A percentile compares a stretch with the other conserved stretches of the same genome.
Conservation (phyloP, 1,140 invertebrate genomes). For the Drosophila truncata region DNA sequence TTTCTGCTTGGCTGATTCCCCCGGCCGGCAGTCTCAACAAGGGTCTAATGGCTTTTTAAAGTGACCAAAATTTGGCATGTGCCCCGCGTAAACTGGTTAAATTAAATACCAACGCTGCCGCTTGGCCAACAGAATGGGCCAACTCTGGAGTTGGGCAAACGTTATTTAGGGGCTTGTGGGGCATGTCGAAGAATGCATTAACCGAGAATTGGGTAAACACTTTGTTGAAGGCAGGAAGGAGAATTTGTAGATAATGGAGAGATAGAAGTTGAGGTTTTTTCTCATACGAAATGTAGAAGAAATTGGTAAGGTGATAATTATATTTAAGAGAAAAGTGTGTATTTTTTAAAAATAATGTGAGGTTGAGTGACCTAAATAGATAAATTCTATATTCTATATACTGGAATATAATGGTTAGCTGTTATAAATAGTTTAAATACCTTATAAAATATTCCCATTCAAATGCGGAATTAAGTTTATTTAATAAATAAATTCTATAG, state of each 20-base stretch:
- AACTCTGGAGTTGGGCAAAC: conserved; percentile 15
- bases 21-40: conserved; percentile 32
- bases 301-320: conserved; percentile 14
- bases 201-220: conserved; percentile 11
- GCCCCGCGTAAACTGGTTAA: conserved; percentile 29
- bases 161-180: conserved; percentile 3
- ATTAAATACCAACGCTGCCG: conserved; percentile 43
- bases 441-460: not conserved
- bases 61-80: conserved; percentile 79
- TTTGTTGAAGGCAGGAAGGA: conserved; percentile 1
- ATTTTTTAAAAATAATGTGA: not conserved
- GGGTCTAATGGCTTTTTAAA: conserved; percentile 69
- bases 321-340: not conserved
- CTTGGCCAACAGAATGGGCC: conserved; percentile 33
- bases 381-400: not conserved
- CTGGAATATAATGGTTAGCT: too few species aligned
- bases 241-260: not conserved
- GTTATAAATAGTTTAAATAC: not conserved
- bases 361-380: not conserved
- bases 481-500: not conserved
- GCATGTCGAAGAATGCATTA: conserved; percentile 30
- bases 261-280: not conserved
- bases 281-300: not conserved
- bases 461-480: not conserved
- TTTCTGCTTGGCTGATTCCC: conserved; percentile 63